Conservation (phyloP, 2,113 vertebrate genomes). For the Malurus alboscapulatus region DNA sequence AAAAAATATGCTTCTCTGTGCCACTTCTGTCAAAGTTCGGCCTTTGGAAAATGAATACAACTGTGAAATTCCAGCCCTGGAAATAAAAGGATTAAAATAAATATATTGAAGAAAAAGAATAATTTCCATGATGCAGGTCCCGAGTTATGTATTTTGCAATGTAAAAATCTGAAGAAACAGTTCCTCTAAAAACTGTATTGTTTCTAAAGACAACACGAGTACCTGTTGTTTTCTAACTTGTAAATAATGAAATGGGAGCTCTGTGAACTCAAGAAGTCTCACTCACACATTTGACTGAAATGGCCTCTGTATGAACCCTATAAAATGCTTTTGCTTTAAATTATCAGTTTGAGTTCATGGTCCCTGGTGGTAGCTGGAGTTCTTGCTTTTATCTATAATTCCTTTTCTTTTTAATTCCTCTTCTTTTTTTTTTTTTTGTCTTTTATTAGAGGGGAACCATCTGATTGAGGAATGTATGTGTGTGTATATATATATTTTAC, state of each 20-base stretch:
- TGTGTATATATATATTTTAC: neutral
- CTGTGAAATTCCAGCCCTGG: neutral
- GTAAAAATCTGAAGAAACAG: neutral
- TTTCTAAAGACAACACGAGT: neutral
- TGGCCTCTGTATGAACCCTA: conserved; percentile 60
- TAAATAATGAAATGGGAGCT: conserved; percentile 38
- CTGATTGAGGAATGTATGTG: neutral
- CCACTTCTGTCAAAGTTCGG: neutral
- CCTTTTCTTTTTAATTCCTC: neutral
- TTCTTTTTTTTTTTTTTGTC: neutral
- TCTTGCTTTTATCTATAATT: conserved; percentile 1
- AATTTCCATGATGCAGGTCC: neutral
- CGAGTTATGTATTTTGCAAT: neutral
- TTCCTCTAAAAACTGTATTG: neutral
- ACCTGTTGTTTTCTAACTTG: conserved; percentile 19
- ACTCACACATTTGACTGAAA: neutral
- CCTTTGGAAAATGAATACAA: neutral
- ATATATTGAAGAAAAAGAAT: neutral
- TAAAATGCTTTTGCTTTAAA: conserved; percentile 54
- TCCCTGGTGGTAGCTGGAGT: conserved; percentile 33
- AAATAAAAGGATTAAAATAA: conserved; percentile 45
- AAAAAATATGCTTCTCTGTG: neutral
- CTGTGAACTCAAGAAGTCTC: conserved; percentile 13
- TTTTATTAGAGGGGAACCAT: conserved; percentile 18
- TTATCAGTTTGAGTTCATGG: conserved; percentile 33